phyloP scores from a whole-genome alignment of 2,888 invertebrate species.

The Trachelus tabidus region DNA sequence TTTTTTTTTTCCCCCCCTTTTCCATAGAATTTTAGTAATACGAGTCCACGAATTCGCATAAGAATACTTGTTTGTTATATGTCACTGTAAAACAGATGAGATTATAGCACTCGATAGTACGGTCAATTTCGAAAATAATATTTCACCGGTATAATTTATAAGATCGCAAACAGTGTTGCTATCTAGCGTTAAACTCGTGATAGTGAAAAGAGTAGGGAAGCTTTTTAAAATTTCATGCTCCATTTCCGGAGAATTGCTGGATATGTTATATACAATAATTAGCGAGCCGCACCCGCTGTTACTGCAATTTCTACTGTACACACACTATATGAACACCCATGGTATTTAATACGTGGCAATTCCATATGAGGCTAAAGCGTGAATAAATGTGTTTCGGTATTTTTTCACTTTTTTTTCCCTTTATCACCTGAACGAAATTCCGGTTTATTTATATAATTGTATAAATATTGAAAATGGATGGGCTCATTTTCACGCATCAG shows the following conservation, averaged over 20 bases:
- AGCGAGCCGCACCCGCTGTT: neutral
- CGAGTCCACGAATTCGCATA: neutral
- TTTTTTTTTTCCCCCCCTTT: neutral
- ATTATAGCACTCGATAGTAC: neutral
- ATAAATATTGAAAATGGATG: slow-evolving; percentile 6
- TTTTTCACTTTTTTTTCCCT: neutral
- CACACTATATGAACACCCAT: neutral
- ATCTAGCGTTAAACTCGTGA: neutral
- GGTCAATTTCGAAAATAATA: neutral
- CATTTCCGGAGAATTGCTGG: neutral
- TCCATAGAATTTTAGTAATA: neutral
- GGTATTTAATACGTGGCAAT: neutral
- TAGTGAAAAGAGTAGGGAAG: neutral
- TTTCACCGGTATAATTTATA: neutral
- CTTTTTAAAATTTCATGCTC: neutral
- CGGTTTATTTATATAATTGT: slow-evolving; percentile 1
- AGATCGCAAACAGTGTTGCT: no score
- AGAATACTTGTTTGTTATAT: neutral
- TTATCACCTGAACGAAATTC: neutral
- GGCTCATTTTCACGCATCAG: neutral
- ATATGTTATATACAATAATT: neutral
- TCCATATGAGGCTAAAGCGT: neutral
- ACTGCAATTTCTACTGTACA: neutral
- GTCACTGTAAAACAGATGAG: neutral
- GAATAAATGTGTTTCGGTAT: neutral